Conservation (phyloP, 2,797 vertebrate species). For the Malacoraja senta region DNA sequence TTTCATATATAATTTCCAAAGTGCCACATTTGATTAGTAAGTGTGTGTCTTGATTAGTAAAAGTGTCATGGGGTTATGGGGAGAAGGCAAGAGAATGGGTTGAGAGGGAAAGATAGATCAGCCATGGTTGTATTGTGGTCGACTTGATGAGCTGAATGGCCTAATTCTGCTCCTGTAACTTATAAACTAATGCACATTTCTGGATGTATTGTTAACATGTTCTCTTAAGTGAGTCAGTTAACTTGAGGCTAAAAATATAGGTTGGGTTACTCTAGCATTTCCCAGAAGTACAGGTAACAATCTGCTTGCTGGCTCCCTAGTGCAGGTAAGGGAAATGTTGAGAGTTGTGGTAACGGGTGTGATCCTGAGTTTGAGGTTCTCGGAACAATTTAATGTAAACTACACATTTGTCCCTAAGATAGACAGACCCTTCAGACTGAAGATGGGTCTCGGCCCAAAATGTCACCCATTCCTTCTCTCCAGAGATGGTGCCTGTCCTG, state of each 20-base stretch:
- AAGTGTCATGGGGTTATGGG: no score
- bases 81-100: no score
- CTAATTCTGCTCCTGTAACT: no score
- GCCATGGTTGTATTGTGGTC: no score
- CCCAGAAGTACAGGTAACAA: neutral
- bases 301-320: neutral
- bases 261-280: neutral
- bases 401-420: neutral
- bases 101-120: no score
- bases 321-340: neutral
- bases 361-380: neutral
- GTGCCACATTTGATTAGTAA: neutral
- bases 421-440: no score
- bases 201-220: neutral
- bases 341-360: neutral
- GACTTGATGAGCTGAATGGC: no score
- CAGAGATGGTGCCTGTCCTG: no score
- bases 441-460: no score
- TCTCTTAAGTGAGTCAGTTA: neutral
- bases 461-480: no score
- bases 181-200: neutral
- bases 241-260: neutral
- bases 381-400: neutral
- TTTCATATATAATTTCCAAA: neutral
- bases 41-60: no score